Evolutionary conservation across 1,140 invertebrate genomes (phyloP).

Genomic region (Fopius arisanus): DNA sequence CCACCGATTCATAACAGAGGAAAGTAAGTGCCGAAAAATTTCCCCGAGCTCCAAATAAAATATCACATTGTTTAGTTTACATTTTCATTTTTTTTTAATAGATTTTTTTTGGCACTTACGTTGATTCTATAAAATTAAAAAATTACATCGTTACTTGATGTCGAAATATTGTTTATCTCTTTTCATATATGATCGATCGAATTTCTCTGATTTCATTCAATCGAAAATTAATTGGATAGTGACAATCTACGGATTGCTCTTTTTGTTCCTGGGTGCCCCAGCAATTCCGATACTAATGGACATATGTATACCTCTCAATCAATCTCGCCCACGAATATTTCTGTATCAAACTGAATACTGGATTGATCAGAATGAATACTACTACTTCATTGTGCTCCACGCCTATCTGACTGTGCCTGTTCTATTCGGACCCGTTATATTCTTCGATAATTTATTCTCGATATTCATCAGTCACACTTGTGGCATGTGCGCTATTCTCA

Average conservation of each 20-base stretch:
- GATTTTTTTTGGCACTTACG: no score
- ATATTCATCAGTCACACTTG: slow-evolving; percentile 27
- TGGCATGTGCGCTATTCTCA: slow-evolving; percentile 10
- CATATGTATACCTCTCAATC: slow-evolving; percentile 30
- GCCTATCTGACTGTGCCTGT: slow-evolving; percentile 23
- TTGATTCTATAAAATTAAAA: no score
- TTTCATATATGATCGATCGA: no score
- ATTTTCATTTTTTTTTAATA: no score
- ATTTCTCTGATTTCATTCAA: no score
- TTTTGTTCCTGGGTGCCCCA: slow-evolving; percentile 20
- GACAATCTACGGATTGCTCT: not conserved
- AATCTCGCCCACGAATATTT: slow-evolving; percentile 22
- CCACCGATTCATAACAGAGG: no score
- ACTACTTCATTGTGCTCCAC: slow-evolving; percentile 26
- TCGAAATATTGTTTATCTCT: no score
- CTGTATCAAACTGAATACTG: slow-evolving; percentile 33
- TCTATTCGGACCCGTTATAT: not conserved
- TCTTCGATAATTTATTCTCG: slow-evolving; percentile 23
- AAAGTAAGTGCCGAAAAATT: no score
- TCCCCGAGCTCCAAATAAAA: no score
- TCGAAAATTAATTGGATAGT: no score
- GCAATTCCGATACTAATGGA: slow-evolving; percentile 26
- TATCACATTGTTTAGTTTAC: no score
- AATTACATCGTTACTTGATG: no score
- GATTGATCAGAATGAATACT: slow-evolving; percentile 33